phyloP scores from a whole-genome alignment of 2,888 invertebrate genomes.

The Dascillus cervinus region DNA sequence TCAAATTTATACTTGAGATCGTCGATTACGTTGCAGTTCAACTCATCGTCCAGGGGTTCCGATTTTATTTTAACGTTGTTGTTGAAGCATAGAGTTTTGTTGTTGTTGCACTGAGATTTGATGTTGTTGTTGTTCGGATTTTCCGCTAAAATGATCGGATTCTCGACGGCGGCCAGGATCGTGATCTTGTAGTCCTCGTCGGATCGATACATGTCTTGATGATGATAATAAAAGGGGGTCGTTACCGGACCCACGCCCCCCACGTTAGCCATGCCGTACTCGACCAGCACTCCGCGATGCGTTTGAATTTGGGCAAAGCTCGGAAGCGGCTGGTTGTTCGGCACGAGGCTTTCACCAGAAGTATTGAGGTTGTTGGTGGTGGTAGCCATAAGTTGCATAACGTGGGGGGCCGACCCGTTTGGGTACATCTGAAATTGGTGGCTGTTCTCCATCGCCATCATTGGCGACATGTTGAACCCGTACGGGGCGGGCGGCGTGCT shows the following conservation, averaged over 20 bases:
- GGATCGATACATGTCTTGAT: conserved; percentile 20
- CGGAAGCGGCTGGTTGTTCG: conserved; percentile 47
- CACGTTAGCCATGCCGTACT: conserved; percentile 55
- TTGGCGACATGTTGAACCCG: conserved; percentile 42
- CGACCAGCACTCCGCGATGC: conserved; percentile 45
- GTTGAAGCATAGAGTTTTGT: too few species aligned
- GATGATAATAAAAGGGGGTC: conserved; percentile 29
- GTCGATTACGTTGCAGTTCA: conserved; percentile 40
- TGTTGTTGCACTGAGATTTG: too few species aligned
- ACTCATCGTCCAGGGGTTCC: conserved; percentile 20
- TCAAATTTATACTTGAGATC: conserved; percentile 24
- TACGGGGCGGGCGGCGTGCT: conserved; percentile 57
- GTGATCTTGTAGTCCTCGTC: conserved; percentile 39
- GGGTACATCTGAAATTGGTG: conserved; percentile 57
- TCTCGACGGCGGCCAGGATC: conserved; percentile 37
- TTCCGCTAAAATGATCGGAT: conserved; percentile 18
- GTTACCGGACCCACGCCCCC: conserved; percentile 58
- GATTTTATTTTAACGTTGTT: conserved; percentile 19
- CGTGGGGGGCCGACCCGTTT: conserved; percentile 82
- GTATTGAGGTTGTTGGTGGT: conserved; percentile 63
- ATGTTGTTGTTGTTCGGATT: conserved; percentile 19
- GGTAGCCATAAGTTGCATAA: conserved; percentile 64
- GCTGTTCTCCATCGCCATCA: conserved; percentile 39
- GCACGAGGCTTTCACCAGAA: conserved; percentile 62
- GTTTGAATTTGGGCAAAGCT: conserved; percentile 60